Base-by-base conservation (phyloP, 2,797 vertebrate species). In the Sciurus vulgaris region DNA sequence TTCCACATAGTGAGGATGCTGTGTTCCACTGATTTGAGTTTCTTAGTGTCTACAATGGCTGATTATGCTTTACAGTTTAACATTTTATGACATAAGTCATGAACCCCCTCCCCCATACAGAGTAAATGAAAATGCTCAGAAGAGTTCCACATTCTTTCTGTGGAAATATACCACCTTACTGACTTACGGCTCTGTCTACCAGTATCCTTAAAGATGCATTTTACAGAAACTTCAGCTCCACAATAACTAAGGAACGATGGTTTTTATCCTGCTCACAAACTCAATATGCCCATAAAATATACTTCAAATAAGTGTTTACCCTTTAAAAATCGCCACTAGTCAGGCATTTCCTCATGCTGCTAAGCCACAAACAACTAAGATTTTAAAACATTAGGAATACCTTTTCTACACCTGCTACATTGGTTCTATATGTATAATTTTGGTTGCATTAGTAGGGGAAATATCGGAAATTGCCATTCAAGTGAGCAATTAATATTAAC, bases 381-480 rank as follows among this genome's bases (percentile, higher is more conserved):
- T 90, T 92, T 69, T 28, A 94, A 79, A 90, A n/a, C 41, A 54
- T 74, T 84, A n/a, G 44, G 17, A 93, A 93, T 33, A 76, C 5
- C 88, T 93, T 88, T 97, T 92, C 83, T 91, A 94, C 56, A 93
- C 65, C 59, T 63, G 96, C 28, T 92, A 94, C 14, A n/a, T 0
- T 94, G 91, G 44, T 67, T 92, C 26, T 38, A 11, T 33, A 61
- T 30, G 73, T 30, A 78, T 35, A 65, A 83, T 73, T 98, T 92
- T 95, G 93, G 10, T 72, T 97, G 38, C 6, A 15, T 94, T 83
- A 76, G 49, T 30, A 74, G 20, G 49, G 96, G 77, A 96, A 96
- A 79, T 70, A 85, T 26, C 26, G 93, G 88, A 95, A 97, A 97
- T 10, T 96, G 96, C 97, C 89, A 94, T 76, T 97, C 96, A 97